These are phyloP conservation scores for Darevskia mixta DNA, from an alignment of 2,797 vertebrate genomes.

Conservation along the genomic window DNA sequence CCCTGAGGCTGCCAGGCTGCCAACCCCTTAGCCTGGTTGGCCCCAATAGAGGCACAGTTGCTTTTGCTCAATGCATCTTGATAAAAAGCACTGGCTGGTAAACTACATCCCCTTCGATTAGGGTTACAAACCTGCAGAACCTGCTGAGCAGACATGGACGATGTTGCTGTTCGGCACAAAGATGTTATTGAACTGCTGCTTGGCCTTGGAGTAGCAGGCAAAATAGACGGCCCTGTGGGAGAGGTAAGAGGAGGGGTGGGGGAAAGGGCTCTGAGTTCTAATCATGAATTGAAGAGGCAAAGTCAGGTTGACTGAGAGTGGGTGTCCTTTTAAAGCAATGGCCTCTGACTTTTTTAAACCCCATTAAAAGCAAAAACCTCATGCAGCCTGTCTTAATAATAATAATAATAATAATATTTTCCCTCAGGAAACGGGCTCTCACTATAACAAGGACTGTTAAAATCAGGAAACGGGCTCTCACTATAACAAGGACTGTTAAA, in stretches of 20 bases:
- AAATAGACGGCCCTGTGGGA: conserved; percentile 94
- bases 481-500: too few species aligned
- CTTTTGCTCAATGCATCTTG: neutral
- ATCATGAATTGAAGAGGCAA: too few species aligned
- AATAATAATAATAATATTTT: too few species aligned
- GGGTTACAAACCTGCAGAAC: conserved; percentile 88
- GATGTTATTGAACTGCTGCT: conserved; percentile 91
- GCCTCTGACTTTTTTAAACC: too few species aligned
- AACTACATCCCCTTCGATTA: neutral
- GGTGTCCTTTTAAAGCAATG: neutral
- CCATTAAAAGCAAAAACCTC: too few species aligned
- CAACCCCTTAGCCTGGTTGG: neutral
- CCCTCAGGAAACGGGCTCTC: too few species aligned
- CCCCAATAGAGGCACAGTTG: neutral
- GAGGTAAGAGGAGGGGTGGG: neutral
- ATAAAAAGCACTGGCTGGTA: too few species aligned
- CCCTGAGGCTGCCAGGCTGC: too few species aligned
- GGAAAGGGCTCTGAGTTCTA: neutral
- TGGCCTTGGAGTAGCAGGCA: conserved; percentile 95
- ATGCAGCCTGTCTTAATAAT: too few species aligned
- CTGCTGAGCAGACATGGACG: conserved; percentile 94
- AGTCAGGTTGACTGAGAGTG: too few species aligned
- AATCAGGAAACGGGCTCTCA: too few species aligned
- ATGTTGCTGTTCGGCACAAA: conserved; percentile 93
- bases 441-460: too few species aligned